Percentiles rank a stretch among this genome's conserved stretches.
Conservation (phyloP, 2,113 vertebrate species). For the pig (Sus scrofa) region T2T-Sscrofa CM000824.6:70056001-70056500, state of each 20-base stretch:
- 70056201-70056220: not conserved
- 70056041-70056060: not conserved
- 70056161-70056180: not conserved
- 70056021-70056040: not conserved
- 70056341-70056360: not conserved
- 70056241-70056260: not conserved
- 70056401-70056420: not conserved
- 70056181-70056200: not conserved
- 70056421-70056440: not conserved
- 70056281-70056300: not conserved
- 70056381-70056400: not conserved
- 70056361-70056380: not conserved
- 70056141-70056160: not conserved
- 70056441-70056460: not conserved
- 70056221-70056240: not conserved
- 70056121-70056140: not conserved
- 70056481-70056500: slow-evolving; percentile 21
- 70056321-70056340: not conserved
- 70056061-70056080: not conserved
- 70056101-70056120: not conserved
- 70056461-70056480: not conserved
- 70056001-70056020: not conserved
- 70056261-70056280: not conserved
- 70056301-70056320: not conserved
- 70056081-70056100: not conserved